phyloP scores from a whole-genome alignment of 2,888 invertebrate genomes.

The Petrolisthes manimaculis region DNA sequence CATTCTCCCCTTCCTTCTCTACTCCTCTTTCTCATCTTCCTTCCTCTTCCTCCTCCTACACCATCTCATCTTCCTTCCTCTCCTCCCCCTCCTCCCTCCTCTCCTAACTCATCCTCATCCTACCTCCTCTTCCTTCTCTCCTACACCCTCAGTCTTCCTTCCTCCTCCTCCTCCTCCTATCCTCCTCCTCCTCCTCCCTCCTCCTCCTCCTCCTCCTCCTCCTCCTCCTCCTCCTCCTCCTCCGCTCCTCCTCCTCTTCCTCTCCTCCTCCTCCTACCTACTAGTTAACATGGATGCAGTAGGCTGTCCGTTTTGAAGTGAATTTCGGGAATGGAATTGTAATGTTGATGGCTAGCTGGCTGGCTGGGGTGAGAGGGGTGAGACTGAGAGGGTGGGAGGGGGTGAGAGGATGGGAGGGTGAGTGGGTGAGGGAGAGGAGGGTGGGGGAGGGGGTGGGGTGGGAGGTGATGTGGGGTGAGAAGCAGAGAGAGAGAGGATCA shows the following conservation, averaged over 20 bases:
- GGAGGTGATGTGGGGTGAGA: background rate
- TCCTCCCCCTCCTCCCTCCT: background rate
- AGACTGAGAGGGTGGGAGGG: background rate
- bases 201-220: conserved; percentile 11
- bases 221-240: background rate
- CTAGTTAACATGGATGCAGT: background rate
- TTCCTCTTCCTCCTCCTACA: background rate
- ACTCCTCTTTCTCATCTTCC: too few species aligned
- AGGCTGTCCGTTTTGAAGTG: background rate
- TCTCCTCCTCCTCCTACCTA: background rate
- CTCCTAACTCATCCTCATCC: background rate
- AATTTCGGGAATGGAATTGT: background rate
- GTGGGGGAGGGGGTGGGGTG: background rate
- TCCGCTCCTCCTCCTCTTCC: background rate
- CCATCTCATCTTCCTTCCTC: background rate
- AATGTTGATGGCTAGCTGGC: conserved; percentile 1
- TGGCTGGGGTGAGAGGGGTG: background rate
- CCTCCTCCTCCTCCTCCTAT: background rate
- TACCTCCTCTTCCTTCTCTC: background rate
- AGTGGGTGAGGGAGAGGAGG: background rate
- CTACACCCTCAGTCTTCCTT: background rate
- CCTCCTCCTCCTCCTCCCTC: conserved; percentile 3
- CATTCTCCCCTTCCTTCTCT: too few species aligned
- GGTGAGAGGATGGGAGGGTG: background rate
- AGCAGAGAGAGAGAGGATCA: too few species aligned